Evolutionary conservation across 1,140 invertebrate species (phyloP).

Genomic region (Dryas iulia): DNA sequence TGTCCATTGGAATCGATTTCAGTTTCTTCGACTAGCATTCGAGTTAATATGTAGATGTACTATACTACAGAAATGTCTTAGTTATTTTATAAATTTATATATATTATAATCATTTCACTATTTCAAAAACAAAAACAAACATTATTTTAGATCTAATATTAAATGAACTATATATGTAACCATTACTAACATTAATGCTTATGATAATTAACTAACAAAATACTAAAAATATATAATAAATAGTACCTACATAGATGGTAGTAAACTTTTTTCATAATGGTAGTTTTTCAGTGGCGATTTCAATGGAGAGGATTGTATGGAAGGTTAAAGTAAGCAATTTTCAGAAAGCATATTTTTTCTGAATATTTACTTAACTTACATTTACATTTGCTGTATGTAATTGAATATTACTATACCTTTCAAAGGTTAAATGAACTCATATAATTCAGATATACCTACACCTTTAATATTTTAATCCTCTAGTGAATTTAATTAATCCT

Average conservation of each 20-base stretch:
- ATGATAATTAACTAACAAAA: too few species aligned
- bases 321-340: conserved; percentile 39
- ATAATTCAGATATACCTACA: not conserved
- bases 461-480: too few species aligned
- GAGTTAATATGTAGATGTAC: too few species aligned
- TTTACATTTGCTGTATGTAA: not conserved
- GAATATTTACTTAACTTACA: not conserved
- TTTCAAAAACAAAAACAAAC: not conserved
- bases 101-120: not conserved
- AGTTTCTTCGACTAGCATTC: too few species aligned
- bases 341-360: not conserved
- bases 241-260: not conserved
- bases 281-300: conserved; percentile 51
- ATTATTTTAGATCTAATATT: not conserved
- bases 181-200: not conserved
- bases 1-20: too few species aligned
- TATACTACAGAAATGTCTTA: too few species aligned
- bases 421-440: not conserved
- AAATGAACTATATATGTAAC: not conserved
- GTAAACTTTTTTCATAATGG: conserved; percentile 31
- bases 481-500: too few species aligned
- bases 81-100: too few species aligned
- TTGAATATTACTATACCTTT: not conserved
- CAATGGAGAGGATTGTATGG: conserved; percentile 40
- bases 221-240: too few species aligned